A percentile compares a stretch with the other conserved stretches of the same genome.
Conservation (phyloP, 2,113 vertebrate genomes). For the Sclerurus mexicanus region DNA sequence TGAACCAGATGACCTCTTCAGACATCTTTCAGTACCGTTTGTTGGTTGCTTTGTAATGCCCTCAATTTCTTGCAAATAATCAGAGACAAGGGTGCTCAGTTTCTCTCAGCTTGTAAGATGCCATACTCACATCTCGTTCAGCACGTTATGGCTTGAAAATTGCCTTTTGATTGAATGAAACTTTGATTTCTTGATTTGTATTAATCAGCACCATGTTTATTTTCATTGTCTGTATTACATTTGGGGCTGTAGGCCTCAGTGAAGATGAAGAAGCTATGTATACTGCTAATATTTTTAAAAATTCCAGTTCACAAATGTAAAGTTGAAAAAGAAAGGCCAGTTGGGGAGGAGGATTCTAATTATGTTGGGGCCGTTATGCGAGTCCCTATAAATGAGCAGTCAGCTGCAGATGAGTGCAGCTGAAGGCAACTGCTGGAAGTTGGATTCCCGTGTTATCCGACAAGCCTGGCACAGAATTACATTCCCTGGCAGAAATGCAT, state of each 20-base stretch:
- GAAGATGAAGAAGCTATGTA: neutral
- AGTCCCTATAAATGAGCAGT: neutral
- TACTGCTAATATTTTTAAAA: neutral
- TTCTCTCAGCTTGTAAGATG: neutral
- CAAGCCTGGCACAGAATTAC: neutral
- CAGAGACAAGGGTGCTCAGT: neutral
- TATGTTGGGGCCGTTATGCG: neutral
- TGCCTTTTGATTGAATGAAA: neutral
- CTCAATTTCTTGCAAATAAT: neutral
- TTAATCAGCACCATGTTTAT: neutral
- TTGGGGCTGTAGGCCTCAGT: neutral
- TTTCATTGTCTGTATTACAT: neutral
- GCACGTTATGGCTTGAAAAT: neutral
- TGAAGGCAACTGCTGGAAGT: neutral
- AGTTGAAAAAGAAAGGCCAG: neutral
- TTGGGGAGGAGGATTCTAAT: neutral
- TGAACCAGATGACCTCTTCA: neutral
- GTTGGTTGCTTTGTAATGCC: neutral
- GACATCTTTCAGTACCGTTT: neutral
- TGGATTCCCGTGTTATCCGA: neutral
- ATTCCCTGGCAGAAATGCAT: neutral
- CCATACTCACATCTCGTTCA: neutral
- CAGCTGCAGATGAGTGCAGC: neutral
- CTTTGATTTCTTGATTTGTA: neutral
- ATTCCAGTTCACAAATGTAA: neutral